These are phyloP conservation scores for Sesia bembeciformis DNA, from an alignment of 2,888 invertebrate species.

Conservation along the genomic window DNA sequence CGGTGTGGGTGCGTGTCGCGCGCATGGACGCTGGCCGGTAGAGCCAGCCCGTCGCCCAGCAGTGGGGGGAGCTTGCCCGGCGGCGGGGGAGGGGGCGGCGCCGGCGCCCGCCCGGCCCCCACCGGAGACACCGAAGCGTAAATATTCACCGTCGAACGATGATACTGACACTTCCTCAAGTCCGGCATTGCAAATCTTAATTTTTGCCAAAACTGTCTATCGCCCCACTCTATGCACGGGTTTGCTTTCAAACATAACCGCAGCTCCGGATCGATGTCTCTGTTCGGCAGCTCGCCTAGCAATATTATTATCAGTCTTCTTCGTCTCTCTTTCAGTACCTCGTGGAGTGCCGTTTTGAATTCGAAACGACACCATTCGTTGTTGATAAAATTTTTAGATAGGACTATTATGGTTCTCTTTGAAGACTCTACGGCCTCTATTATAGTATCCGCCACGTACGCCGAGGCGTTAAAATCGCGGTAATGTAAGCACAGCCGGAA, in stretches of 20 bases:
- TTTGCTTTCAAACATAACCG: conserved; percentile 91
- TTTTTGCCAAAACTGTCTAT: conserved; percentile 98
- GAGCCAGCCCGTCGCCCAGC: conserved; percentile 60
- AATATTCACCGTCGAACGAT: conserved; percentile 80
- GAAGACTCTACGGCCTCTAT: conserved; percentile 94
- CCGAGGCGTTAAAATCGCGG: conserved; percentile 90
- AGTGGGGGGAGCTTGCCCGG: conserved; percentile 78
- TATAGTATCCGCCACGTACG: conserved; percentile 93
- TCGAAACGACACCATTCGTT: conserved; percentile 97
- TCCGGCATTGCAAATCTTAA: conserved; percentile 93
- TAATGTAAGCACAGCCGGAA: conserved; percentile 94
- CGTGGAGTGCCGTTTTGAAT: conserved; percentile 93
- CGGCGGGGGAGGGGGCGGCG: conserved; percentile 76
- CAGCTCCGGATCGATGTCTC: conserved; percentile 93
- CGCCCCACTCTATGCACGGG: conserved; percentile 94
- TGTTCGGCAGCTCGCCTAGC: conserved; percentile 90
- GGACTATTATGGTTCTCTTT: conserved; percentile 89
- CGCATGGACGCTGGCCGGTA: conserved; percentile 56
- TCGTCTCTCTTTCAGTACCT: conserved; percentile 89
- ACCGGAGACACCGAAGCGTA: conserved; percentile 78
- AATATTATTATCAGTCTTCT: conserved; percentile 92
- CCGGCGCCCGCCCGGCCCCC: conserved; percentile 72
- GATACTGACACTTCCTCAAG: conserved; percentile 78
- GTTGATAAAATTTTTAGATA: conserved; percentile 94
- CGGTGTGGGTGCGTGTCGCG: conserved; percentile 67